phyloP scores from a whole-genome alignment of 2,888 invertebrate species.

The Polydrusus pterygomalis region DNA sequence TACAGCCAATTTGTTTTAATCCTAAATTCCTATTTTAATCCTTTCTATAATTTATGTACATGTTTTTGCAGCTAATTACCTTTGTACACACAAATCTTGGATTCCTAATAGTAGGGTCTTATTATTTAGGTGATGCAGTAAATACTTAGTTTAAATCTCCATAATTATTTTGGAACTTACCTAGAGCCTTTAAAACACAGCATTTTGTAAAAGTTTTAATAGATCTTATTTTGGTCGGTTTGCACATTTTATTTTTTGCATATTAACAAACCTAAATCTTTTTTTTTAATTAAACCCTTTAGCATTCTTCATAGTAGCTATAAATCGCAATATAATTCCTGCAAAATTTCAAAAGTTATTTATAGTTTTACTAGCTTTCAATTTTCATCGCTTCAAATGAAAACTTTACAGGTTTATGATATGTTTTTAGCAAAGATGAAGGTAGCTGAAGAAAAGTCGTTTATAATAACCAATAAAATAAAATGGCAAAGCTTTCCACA shows the following conservation, averaged over 20 bases:
- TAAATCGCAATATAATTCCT: too few relatives aligned
- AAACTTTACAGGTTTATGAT: too few relatives aligned
- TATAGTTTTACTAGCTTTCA: too few relatives aligned
- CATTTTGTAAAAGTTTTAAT: slow-evolving; percentile 3
- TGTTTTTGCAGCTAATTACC: slow-evolving; percentile 46
- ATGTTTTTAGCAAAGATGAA: too few relatives aligned
- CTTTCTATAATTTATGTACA: slow-evolving; percentile 36
- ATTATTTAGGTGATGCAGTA: slow-evolving; percentile 24
- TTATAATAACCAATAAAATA: too few relatives aligned
- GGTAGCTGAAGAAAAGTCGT: too few relatives aligned
- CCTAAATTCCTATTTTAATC: slow-evolving; percentile 20
- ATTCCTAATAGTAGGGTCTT: slow-evolving; percentile 13
- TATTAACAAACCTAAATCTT: neutral
- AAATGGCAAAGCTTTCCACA: too few relatives aligned
- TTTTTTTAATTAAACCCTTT: too few relatives aligned
- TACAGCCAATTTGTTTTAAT: slow-evolving; percentile 29
- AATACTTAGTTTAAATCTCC: slow-evolving; percentile 34
- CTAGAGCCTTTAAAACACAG: slow-evolving; percentile 30
- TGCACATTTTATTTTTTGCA: neutral
- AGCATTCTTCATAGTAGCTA: too few relatives aligned
- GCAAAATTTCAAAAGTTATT: too few relatives aligned
- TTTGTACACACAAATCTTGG: slow-evolving; percentile 32
- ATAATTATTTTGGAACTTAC: slow-evolving; percentile 41
- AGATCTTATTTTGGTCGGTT: neutral
- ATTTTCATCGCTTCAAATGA: too few relatives aligned